phyloP scores from a whole-genome alignment of 2,888 invertebrate species.

The Nomada ferruginata region DNA sequence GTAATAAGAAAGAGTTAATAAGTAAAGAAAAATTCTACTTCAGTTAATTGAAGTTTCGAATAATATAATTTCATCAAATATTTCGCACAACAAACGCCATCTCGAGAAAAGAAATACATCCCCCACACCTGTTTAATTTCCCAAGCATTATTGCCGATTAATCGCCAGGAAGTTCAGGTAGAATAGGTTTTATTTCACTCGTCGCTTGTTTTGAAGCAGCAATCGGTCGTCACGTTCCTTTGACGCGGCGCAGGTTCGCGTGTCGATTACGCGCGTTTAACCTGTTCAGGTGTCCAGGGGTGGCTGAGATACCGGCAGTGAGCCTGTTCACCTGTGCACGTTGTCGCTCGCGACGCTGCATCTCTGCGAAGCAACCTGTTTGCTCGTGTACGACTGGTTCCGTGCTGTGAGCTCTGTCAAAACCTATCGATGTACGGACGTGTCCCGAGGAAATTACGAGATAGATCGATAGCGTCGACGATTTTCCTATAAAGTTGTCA shows the following conservation, averaged over 20 bases:
- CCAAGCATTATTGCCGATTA: slow-evolving; percentile 28
- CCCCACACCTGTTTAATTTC: no score
- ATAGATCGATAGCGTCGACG: slow-evolving; percentile 1
- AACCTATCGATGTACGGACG: slow-evolving; percentile 63
- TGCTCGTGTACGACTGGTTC: slow-evolving; percentile 63
- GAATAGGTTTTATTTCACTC: slow-evolving; percentile 23
- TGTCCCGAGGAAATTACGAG: slow-evolving; percentile 41
- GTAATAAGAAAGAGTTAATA: no score
- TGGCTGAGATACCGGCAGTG: slow-evolving; percentile 46
- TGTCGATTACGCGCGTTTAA: slow-evolving; percentile 63
- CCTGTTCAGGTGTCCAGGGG: slow-evolving; percentile 53
- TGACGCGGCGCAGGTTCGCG: slow-evolving; percentile 45
- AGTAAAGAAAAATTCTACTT: no score
- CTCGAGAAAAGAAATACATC: no score
- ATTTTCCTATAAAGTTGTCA: not conserved
- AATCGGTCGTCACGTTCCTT: slow-evolving; percentile 61
- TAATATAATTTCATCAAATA: no score
- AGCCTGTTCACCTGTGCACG: slow-evolving; percentile 60
- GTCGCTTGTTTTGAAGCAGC: slow-evolving; percentile 4
- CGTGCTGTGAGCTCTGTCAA: slow-evolving; percentile 65
- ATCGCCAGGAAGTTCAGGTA: slow-evolving; percentile 34
- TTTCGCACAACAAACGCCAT: no score
- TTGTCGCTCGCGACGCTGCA: slow-evolving; percentile 39
- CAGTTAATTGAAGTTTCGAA: no score
- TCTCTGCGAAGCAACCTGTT: slow-evolving; percentile 59